Evolutionary conservation across 2,113 vertebrate species (phyloP).

Genomic region (Xiphophorus maculatus): DNA sequence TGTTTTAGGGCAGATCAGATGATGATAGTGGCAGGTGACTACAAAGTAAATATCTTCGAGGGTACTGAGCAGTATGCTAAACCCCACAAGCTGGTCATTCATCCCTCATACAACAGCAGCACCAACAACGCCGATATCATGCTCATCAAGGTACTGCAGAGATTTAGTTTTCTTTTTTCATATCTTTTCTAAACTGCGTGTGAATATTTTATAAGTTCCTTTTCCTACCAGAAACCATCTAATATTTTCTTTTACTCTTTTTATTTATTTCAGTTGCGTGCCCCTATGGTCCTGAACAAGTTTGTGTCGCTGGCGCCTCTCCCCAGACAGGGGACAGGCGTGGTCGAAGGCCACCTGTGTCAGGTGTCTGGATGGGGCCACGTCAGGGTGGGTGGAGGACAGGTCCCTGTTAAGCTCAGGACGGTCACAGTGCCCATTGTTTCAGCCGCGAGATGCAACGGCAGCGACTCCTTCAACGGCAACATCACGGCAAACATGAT

Average conservation of each 20-base stretch:
- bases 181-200: not conserved
- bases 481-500: slow-evolving; percentile 84
- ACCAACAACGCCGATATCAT: slow-evolving; percentile 84
- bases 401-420: slow-evolving; percentile 66
- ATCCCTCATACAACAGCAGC: slow-evolving; percentile 77
- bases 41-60: slow-evolving; percentile 73
- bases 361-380: slow-evolving; percentile 83
- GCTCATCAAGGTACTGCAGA: slow-evolving; percentile 80
- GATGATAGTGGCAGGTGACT: slow-evolving; percentile 81
- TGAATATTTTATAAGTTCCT: not conserved
- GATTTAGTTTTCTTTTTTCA: not conserved
- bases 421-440: slow-evolving; percentile 78
- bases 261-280: slow-evolving; percentile 64
- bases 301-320: slow-evolving; percentile 77
- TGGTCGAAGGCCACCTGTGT: slow-evolving; percentile 74
- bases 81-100: slow-evolving; percentile 70
- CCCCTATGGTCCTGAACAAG: slow-evolving; percentile 74
- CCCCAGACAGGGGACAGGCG: slow-evolving; percentile 69
- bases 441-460: slow-evolving; percentile 74
- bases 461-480: slow-evolving; percentile 77
- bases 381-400: slow-evolving; percentile 52
- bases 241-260: slow-evolving; percentile 18
- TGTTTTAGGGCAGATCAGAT: slow-evolving; percentile 74
- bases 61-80: slow-evolving; percentile 81
- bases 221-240: not conserved